A percentile compares a stretch with the other conserved stretches of the same genome.
Evolutionary conservation across 1,140 invertebrate species (phyloP).

Genomic region (Himalopsyche phryganea): DNA sequence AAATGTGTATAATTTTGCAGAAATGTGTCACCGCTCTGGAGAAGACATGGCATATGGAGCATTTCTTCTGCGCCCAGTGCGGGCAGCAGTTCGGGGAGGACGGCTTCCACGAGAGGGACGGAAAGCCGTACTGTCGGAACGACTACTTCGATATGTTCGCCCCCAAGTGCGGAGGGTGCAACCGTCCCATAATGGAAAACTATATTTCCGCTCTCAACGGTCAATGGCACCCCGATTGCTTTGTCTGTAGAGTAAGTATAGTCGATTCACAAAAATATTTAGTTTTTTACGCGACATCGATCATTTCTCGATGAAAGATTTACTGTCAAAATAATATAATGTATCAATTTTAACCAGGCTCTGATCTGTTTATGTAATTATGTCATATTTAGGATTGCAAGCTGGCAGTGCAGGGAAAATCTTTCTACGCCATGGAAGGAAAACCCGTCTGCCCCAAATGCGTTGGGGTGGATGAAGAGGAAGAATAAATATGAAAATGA

Average conservation of each 20-base stretch:
- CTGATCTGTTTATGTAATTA: neutral
- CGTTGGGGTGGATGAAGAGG: conserved; percentile 85
- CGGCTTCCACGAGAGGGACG: conserved; percentile 91
- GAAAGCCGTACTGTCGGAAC: conserved; percentile 89
- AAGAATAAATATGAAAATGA: conserved; percentile 53
- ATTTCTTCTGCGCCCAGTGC: conserved; percentile 98
- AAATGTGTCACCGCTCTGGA: conserved; percentile 99
- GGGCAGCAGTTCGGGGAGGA: conserved; percentile 96
- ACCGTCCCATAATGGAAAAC: conserved; percentile 96
- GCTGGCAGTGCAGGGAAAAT: conserved; percentile 84
- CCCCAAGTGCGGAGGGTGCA: conserved; percentile 97
- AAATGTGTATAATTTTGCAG: conserved; percentile 55
- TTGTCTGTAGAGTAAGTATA: conserved; percentile 94
- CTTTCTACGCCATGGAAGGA: conserved; percentile 92
- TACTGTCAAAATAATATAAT: too few relatives aligned
- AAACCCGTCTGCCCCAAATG: conserved; percentile 88
- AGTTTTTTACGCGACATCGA: neutral
- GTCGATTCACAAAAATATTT: conserved; percentile 4
- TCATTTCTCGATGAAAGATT: too few relatives aligned
- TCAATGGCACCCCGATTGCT: conserved; percentile 99
- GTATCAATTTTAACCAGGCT: neutral
- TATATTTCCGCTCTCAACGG: conserved; percentile 97
- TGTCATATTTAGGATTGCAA: conserved; percentile 78
- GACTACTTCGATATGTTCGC: conserved; percentile 99
- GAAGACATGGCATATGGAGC: conserved; percentile 98